Percentiles rank a stretch among this genome's conserved stretches.
phyloP scores from a whole-genome alignment of 1,140 invertebrate species.

The Steinernema feltiae region DNA sequence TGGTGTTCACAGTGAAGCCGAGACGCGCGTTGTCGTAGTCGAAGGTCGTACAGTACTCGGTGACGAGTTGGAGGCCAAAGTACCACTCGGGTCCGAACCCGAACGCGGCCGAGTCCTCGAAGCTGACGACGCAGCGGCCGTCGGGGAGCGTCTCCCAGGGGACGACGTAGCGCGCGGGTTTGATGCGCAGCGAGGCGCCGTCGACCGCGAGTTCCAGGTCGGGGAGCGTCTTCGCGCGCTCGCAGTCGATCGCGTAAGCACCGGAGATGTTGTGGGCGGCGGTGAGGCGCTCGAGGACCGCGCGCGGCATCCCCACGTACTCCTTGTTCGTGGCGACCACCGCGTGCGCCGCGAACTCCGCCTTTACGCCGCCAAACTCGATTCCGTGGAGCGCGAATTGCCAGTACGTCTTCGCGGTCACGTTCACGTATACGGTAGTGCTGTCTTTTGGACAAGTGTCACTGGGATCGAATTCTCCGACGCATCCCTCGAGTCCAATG shows the following conservation, averaged over 20 bases:
- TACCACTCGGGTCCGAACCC: background rate
- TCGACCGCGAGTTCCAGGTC: background rate
- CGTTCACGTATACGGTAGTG: background rate
- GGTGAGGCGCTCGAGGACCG: no score
- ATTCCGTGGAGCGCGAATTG: background rate
- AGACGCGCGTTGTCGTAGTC: background rate
- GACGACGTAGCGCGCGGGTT: background rate
- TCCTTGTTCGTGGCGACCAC: background rate
- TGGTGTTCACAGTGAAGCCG: background rate
- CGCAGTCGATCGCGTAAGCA: background rate
- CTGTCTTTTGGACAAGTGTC: background rate
- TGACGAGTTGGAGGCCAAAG: background rate
- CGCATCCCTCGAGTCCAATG: background rate
- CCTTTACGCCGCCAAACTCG: background rate
- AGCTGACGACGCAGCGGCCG: no score
- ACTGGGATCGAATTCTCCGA: background rate
- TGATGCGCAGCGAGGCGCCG: background rate
- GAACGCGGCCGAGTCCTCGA: background rate
- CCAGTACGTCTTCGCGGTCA: background rate
- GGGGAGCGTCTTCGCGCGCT: background rate
- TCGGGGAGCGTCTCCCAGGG: background rate
- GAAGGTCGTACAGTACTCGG: background rate
- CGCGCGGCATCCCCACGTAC: background rate
- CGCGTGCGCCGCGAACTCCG: background rate
- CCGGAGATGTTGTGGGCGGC: no score